Evolutionary conservation across 23 tunicate genomes (phyloP).

Genomic region (Halocynthia roretzi): DNA sequence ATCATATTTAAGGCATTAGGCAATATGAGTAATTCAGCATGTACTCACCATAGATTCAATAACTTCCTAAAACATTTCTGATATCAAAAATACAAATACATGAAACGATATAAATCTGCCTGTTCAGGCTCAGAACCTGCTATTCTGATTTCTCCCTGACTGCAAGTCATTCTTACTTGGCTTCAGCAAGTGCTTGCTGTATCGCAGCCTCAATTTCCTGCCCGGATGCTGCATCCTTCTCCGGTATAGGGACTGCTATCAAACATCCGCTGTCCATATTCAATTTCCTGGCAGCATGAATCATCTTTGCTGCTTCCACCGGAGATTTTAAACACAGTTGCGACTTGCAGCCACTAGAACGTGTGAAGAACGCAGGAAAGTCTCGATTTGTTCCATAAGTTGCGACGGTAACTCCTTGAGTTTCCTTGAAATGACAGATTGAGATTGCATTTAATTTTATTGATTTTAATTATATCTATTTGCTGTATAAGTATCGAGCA

Average conservation of each 20-base stretch:
- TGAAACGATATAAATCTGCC: too few species aligned
- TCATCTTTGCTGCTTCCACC: constrained; percentile 41
- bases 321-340: constrained; percentile 26
- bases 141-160: too few species aligned
- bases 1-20: background rate
- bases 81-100: too few species aligned
- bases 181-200: constrained; percentile 33
- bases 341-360: constrained; percentile 56
- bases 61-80: too few species aligned
- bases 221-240: constrained; percentile 36
- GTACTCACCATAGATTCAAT: too few species aligned
- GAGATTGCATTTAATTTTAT: background rate
- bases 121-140: too few species aligned
- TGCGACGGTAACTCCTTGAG: constrained; percentile 89
- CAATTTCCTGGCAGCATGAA: constrained; percentile 29
- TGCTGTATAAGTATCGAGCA: background rate
- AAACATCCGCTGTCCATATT: constrained; percentile 60
- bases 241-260: constrained; percentile 81
- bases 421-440: constrained; percentile 44
- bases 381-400: constrained; percentile 49
- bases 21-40: background rate
- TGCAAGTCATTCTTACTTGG: constrained; percentile 6
- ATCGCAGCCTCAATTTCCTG: constrained; percentile 35
- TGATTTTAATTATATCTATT: background rate
- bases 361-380: constrained; percentile 88